Base-by-base conservation (phyloP, 2,888 invertebrate genomes). In the Bhutanitis thaidina region DNA sequence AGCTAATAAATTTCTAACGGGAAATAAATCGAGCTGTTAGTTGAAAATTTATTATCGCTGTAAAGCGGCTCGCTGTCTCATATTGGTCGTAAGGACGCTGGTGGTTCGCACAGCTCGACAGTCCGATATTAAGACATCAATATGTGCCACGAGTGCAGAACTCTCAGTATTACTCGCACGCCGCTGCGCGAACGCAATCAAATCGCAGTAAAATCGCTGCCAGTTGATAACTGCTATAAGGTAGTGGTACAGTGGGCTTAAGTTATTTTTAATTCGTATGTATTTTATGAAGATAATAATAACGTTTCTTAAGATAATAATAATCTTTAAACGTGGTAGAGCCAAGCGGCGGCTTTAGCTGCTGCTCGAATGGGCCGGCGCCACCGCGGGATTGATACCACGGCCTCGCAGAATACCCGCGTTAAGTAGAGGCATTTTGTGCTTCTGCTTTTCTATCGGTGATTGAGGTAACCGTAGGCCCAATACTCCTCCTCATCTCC, bases 131-230 rank as follows among this genome's bases (percentile, higher is more conserved):
- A 71, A 70, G 70, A 68, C 72, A 71, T 72, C 73, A 76, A 77
- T 74, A 70, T 66, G 67, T 64, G 60, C 51, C 41, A 29, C 45
- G 49, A 50, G 55, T 60, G 61, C 62, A 59, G 49, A 49, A 43
- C 47, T 56, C 46, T 57, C 45, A 44, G 48, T 50, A 44, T 48
- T 55, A 52, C 46, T 8, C 35, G 49, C 41, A 41, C 44, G 51
- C 53, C 61, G 62, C 60, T 61, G 66, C 69, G 64, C 65, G 68
- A 60, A 55, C 74, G 77, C 76, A 76, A 80, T 80, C 80, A 80
- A 77, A 80, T 67, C 75, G 74, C 77, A 76, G 69, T 77, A 68
- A 73, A 77, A 78, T 73, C 74, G 69, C 70, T 64, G 65, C 59
- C 64, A 59, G 65, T 66, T 71, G 75, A 76, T 73, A 74, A 72